phyloP scores from a whole-genome alignment of 2,797 vertebrate species.

The Pelobates cultripes region DNA sequence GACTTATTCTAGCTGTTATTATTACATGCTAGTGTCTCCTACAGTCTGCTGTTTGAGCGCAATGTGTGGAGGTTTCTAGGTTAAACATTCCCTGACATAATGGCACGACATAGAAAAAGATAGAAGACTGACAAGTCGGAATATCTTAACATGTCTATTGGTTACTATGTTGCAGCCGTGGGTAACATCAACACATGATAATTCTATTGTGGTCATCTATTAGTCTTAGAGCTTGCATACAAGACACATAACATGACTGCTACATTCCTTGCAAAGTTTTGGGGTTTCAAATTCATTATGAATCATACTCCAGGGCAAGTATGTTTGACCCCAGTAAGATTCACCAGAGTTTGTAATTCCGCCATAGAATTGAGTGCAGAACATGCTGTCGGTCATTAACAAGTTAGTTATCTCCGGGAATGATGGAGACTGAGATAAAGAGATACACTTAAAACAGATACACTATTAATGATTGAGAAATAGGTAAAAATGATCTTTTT shows the following conservation, averaged over 20 bases:
- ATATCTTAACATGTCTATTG: background rate
- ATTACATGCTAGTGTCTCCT: background rate
- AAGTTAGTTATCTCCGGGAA: no score
- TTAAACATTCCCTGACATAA: background rate
- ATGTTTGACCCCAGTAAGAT: background rate
- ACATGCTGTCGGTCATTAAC: no score
- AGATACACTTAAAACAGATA: no score
- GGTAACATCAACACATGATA: constrained; percentile 24
- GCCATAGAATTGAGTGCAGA: no score
- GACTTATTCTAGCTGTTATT: background rate
- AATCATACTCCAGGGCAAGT: background rate
- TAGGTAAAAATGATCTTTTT: no score
- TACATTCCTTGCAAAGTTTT: constrained; percentile 30
- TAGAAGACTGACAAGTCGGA: background rate
- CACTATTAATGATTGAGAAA: no score
- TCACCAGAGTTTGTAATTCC: background rate
- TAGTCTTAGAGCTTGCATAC: constrained; percentile 21
- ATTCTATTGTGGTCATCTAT: background rate
- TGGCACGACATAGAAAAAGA: background rate
- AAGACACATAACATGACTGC: constrained; percentile 22
- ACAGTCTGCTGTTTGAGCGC: background rate
- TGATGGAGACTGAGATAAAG: no score
- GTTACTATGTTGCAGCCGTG: background rate
- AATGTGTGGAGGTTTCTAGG: background rate
- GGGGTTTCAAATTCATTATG: constrained; percentile 20